Percentiles rank a stretch among this genome's conserved stretches.
Conservation (phyloP, 2,113 vertebrate species). For the Meleagris gallopavo region DNA sequence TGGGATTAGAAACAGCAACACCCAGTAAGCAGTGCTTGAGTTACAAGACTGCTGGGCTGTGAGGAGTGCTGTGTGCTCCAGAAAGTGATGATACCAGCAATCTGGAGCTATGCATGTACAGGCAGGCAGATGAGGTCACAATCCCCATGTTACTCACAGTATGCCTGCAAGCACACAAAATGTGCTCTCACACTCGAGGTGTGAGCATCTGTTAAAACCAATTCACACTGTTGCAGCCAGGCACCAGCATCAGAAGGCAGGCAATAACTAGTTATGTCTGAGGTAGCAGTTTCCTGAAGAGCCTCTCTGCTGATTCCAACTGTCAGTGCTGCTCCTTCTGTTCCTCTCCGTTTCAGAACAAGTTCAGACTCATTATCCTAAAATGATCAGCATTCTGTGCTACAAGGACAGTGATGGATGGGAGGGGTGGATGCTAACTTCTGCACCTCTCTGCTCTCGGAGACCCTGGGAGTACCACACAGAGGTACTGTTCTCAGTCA, state of each 20-base stretch:
- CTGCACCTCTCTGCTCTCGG: background rate
- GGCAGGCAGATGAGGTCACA: background rate
- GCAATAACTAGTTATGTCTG: background rate
- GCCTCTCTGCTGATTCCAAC: background rate
- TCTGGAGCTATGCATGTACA: background rate
- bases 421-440: background rate
- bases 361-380: background rate
- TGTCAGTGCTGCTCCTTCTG: background rate
- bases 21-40: background rate
- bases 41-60: background rate
- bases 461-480: fast-evolving
- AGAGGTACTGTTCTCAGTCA: background rate
- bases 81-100: background rate
- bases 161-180: background rate
- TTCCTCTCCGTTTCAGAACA: background rate
- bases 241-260: background rate
- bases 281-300: background rate
- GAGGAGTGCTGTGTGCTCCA: background rate
- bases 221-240: background rate
- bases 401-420: background rate
- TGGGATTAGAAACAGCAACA: background rate
- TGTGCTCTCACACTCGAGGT: background rate
- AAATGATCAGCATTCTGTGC: background rate
- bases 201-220: background rate
- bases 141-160: background rate